These are phyloP conservation scores for Corella eumyota DNA, from an alignment of 23 tunicate genomes.

Conservation along the genomic window DNA sequence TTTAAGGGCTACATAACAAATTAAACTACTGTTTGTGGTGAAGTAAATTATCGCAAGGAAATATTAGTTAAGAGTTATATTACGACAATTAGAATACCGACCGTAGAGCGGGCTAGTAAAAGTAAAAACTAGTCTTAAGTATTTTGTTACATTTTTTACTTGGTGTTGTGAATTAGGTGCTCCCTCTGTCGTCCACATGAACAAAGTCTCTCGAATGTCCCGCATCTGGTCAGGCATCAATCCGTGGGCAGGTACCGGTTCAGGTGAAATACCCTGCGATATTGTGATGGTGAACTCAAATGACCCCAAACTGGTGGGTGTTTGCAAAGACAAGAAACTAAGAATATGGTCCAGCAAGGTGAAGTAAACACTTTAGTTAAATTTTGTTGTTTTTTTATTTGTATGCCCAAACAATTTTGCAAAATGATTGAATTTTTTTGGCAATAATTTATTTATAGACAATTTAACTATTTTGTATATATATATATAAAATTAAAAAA, in stretches of 20 bases:
- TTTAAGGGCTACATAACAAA: too few relatives aligned
- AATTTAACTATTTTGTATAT: too few relatives aligned
- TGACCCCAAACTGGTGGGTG: constrained; percentile 30
- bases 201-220: constrained; percentile 62
- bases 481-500: too few relatives aligned
- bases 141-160: neutral
- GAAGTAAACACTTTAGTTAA: neutral
- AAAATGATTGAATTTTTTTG: too few relatives aligned
- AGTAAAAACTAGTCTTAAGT: too few relatives aligned
- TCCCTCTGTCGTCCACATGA: constrained; percentile 14
- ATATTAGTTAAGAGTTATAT: too few relatives aligned
- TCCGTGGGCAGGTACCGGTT: constrained; percentile 58
- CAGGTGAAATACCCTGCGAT: constrained; percentile 31
- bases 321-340: constrained; percentile 40
- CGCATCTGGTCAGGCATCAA: constrained; percentile 63
- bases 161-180: too few relatives aligned
- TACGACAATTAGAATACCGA: neutral
- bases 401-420: too few relatives aligned
- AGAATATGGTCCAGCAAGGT: constrained; percentile 67
- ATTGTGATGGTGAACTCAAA: constrained; percentile 11
- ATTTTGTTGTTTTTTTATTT: constrained; percentile 1
- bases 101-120: too few relatives aligned
- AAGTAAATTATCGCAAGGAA: too few relatives aligned
- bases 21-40: too few relatives aligned
- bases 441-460: too few relatives aligned